Conservation (phyloP, 2,113 vertebrate genomes). For the Petrocephalus microphthalmus region DNA sequence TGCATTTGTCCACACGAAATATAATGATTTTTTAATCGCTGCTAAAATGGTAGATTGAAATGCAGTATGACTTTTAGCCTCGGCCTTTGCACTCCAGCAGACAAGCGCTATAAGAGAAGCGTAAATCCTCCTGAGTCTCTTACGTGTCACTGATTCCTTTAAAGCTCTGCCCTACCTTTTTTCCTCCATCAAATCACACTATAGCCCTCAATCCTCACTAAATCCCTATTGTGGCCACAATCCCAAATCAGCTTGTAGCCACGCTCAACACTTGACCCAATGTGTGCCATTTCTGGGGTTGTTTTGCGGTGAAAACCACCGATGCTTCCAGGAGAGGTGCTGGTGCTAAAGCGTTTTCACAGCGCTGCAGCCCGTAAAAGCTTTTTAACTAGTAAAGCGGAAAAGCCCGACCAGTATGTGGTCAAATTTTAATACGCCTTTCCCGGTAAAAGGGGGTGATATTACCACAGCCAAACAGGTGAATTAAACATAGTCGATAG, state of each 20-base stretch:
- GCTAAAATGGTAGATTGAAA: slow-evolving; percentile 38
- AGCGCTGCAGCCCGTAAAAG: background rate
- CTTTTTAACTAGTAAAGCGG: background rate
- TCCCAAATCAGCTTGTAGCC: slow-evolving; percentile 22
- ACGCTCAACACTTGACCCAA: slow-evolving; percentile 9
- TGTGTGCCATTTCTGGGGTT: background rate
- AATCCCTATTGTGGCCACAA: slow-evolving; percentile 30
- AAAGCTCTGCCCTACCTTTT: slow-evolving; percentile 33
- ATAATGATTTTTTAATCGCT: slow-evolving; percentile 32
- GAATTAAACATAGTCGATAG: background rate
- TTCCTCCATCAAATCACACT: slow-evolving; percentile 23
- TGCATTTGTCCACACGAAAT: background rate
- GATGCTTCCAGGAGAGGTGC: background rate
- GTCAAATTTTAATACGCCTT: background rate
- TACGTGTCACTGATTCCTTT: slow-evolving; percentile 20
- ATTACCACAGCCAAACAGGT: background rate
- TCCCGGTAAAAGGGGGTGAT: background rate
- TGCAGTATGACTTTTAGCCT: background rate
- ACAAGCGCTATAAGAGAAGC: background rate
- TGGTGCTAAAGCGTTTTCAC: background rate
- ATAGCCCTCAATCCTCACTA: slow-evolving; percentile 29
- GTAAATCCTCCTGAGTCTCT: slow-evolving; percentile 15
- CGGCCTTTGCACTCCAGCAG: background rate
- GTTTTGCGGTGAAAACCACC: background rate
- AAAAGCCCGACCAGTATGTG: background rate